Evolutionary conservation across 2,113 vertebrate genomes (phyloP), one percentile per base, ranked within the genome.

Genomic region (Tachuris rubrigastra): DNA sequence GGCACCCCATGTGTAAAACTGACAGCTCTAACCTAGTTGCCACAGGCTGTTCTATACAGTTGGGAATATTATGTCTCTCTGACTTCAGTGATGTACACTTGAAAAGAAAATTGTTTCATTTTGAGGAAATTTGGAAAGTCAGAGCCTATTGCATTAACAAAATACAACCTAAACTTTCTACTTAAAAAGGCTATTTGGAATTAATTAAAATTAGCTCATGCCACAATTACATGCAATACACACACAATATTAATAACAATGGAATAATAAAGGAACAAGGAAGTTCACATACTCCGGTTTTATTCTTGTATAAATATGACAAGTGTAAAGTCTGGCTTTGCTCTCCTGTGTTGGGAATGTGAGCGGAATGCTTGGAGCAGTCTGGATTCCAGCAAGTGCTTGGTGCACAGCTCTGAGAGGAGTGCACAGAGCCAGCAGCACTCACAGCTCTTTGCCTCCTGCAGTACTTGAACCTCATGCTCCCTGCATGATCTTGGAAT

Each of bases 1-100:
- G 89, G 72, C 82, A 97, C 93, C 91, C 87, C 79, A 93, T 95
- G 95, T 96, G 94, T 93, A 95, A 97, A 89, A 94, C 85, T 96
- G 84, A 96, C 90, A 96, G 91, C 82, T 95, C 86, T 97, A 97
- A 96, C 83, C 91, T 93, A 84, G 42, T 88, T 96, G 95, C 94
- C 87, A 96, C 68, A 85, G 92, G 92, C 85, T 90, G 69, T 93
- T 96, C 95, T 55, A 82, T 94, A 89, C 67, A 44, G 65, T 55
- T 95, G 90, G 90, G 95, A 96, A 96, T 97, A 96, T 91, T 95
- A 95, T 85, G 87, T 75, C 93, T 96, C 91, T 95, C 87, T 97
- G 87, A 95, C 91, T 96, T 90, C 77, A 8, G 77, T 96, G 89
- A 97, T 96, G 76, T 95, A 95, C 90, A 96, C 89, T 82, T 78